Percentiles rank a stretch among this genome's conserved stretches.
Conservation (phyloP, 1,140 invertebrate species). For the Eupeodes corollae region DNA sequence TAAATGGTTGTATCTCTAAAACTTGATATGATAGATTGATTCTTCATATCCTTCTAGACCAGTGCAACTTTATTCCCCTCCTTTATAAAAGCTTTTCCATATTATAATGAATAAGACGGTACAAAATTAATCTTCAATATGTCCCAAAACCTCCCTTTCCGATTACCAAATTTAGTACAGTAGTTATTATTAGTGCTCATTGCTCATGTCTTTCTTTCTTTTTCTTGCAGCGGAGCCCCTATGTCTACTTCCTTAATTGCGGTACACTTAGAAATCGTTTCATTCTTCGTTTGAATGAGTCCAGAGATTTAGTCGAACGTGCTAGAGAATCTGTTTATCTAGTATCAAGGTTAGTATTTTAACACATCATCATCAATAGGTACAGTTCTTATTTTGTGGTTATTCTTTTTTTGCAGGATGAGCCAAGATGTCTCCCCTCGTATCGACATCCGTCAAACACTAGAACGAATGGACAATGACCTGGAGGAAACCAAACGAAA, state of each 20-base stretch:
- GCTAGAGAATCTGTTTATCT: slow-evolving; percentile 29
- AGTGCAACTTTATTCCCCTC: no score
- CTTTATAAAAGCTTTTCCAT: no score
- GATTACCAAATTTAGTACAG: no score
- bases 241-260: slow-evolving; percentile 34
- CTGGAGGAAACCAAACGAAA: slow-evolving; percentile 28
- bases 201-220: neutral
- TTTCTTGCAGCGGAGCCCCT: slow-evolving; percentile 28
- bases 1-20: no score
- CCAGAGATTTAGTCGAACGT: slow-evolving; percentile 32
- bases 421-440: slow-evolving; percentile 34
- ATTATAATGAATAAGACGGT: no score
- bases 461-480: slow-evolving; percentile 28
- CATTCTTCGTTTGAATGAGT: slow-evolving; percentile 33
- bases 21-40: no score
- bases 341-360: slow-evolving; percentile 22
- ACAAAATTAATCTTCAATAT: no score
- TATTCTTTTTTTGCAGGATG: slow-evolving; percentile 14
- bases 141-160: no score
- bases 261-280: slow-evolving; percentile 34
- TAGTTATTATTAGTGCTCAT: no score
- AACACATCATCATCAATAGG: neutral
- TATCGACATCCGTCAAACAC: slow-evolving; percentile 25
- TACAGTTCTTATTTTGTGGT: neutral
- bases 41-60: no score